Percentiles rank a stretch among this genome's conserved stretches.
Evolutionary conservation across 1,140 invertebrate genomes (phyloP).

Genomic region (Drosophila virilis): DNA sequence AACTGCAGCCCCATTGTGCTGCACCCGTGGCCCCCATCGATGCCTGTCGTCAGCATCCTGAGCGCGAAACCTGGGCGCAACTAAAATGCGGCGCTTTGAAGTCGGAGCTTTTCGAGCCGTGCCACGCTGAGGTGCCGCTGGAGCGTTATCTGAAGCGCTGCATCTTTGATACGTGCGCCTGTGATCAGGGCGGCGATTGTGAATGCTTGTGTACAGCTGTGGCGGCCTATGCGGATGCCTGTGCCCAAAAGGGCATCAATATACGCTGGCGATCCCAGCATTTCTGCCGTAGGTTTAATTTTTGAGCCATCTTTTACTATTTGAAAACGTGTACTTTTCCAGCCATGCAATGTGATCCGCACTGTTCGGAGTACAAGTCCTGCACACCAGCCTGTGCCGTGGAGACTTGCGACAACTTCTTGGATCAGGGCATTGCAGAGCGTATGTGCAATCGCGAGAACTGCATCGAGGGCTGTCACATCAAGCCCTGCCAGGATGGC

Average conservation of each 20-base stretch:
- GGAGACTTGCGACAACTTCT: constrained; percentile 93
- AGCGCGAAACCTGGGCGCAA: constrained; percentile 91
- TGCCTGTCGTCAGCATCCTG: constrained; percentile 89
- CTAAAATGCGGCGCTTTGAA: constrained; percentile 91
- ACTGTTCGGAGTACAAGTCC: constrained; percentile 91
- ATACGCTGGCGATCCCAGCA: constrained; percentile 92
- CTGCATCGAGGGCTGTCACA: constrained; percentile 89
- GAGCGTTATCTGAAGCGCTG: constrained; percentile 89
- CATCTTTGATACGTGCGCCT: constrained; percentile 93
- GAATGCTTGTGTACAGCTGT: constrained; percentile 95
- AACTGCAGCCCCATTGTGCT: constrained; percentile 91
- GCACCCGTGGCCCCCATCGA: constrained; percentile 85
- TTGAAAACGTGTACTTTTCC: constrained; percentile 9
- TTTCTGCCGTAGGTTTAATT: constrained; percentile 90
- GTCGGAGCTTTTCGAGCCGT: constrained; percentile 88
- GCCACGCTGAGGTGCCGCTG: constrained; percentile 91
- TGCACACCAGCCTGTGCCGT: constrained; percentile 92
- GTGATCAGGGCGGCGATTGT: constrained; percentile 95
- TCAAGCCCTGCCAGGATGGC: constrained; percentile 89
- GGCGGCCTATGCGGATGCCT: constrained; percentile 93
- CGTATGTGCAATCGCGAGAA: constrained; percentile 89
- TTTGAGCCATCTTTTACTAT: not conserved
- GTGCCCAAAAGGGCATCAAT: constrained; percentile 88
- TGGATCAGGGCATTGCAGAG: constrained; percentile 86
- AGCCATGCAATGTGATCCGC: constrained; percentile 95